Base-by-base conservation (phyloP, 53 echinoderm and acorn worm genomes). In the Henricia sp. region DNA sequence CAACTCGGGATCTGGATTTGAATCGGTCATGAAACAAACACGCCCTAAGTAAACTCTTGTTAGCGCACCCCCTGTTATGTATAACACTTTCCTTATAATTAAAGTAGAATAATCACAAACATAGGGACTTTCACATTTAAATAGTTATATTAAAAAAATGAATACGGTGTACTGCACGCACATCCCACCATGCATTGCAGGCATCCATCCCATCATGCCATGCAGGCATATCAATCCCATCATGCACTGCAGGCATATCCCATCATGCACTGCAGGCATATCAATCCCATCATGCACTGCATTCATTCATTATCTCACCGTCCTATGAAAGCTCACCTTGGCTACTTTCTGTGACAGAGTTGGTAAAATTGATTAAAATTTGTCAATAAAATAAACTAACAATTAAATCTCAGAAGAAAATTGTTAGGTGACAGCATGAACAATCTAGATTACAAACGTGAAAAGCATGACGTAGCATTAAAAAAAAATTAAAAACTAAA, bases 261-360 rank as follows among this genome's bases (percentile, higher is more conserved):
- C 40, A 75, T 75, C 4, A 38, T 37, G 75, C 58, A 75, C 1
- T 56, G 75, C 56, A 39, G 26, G 48, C 62, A 43, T n/a, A n/a
- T n/a, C n/a, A n/a, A n/a, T 62, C 14, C 70, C 40, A 38, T 58
- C 38, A 66, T 68, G 68, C 68, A 40, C 19, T 68, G 68, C 68
- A 68, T 3, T 3, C 38, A 38, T 68, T 33, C 41, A 68, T 68
- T 38, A n/a, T 63, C 77, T 80, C 63, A 80, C 80, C 80, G 8
- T 76, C 80, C 33, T 80, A 64, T 9, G 80, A 19, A 27, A 30
- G 63, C 48, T 50, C 64, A 48, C 64, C 50, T 48, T 63, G 80
- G 19, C 43, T 80, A 80, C 80, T 64, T 36, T 80, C 80, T 80
- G 80, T 41, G 21, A 32, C 4, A 52, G 52, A 65, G 37, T 17